phyloP scores from a whole-genome alignment of 2,797 vertebrate genomes.

The Acipenser oxyrinchus region DNA sequence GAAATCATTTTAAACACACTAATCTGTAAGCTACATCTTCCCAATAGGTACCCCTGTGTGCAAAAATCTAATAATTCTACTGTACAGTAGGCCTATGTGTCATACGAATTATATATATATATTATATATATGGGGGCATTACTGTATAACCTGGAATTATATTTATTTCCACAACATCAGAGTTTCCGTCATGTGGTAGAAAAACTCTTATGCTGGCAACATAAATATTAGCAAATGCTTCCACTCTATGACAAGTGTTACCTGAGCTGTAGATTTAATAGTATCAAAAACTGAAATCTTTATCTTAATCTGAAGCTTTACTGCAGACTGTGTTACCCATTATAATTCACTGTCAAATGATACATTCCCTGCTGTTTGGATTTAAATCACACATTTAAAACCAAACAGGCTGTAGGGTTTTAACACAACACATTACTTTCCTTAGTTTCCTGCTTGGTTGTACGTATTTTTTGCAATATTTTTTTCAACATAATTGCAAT shows the following conservation, averaged over 20 bases:
- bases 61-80: constrained; percentile 1
- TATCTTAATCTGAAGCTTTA: constrained; percentile 4
- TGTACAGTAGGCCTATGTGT: background rate
- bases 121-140: constrained; percentile 8
- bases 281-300: constrained; percentile 1
- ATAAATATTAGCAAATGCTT: background rate
- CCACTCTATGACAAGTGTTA: background rate
- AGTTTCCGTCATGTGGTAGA: constrained; percentile 22
- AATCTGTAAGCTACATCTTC: constrained; percentile 14
- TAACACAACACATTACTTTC: background rate
- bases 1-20: constrained; percentile 4
- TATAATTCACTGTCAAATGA: background rate
- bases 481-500: constrained; percentile 9
- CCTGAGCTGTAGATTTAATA: background rate
- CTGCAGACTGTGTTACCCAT: background rate
- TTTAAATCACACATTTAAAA: background rate
- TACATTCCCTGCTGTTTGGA: background rate
- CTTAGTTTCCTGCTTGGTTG: too few species aligned
- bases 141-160: constrained; percentile 30
- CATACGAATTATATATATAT: background rate
- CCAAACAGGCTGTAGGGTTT: background rate
- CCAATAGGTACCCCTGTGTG: background rate
- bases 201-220: constrained; percentile 15
- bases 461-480: background rate
- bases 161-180: constrained; percentile 34